Conservation (phyloP, 2,113 vertebrate genomes). For the Clarias macrocephalus region DNA sequence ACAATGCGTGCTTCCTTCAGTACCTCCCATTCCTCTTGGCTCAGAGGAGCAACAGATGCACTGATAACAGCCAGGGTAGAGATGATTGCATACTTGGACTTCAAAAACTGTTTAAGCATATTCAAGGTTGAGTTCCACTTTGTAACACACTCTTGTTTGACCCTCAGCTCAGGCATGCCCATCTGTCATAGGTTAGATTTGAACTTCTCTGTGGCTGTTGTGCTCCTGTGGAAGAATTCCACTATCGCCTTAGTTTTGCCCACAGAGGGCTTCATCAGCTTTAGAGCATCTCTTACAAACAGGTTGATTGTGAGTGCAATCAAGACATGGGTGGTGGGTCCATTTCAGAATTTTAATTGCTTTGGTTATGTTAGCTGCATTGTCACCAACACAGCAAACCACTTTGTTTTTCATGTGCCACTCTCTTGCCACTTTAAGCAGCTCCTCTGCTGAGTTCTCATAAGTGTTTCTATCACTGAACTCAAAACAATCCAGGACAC, state of each 20-base stretch:
- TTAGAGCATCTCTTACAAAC: constrained; percentile 32
- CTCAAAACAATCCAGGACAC: constrained; percentile 57
- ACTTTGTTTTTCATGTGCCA: constrained; percentile 49
- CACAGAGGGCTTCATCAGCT: constrained; percentile 25
- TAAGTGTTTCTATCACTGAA: constrained; percentile 56
- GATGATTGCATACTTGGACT: constrained; percentile 43
- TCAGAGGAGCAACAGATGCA: constrained; percentile 36
- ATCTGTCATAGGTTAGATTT: too few relatives aligned
- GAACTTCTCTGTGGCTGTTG: too few relatives aligned
- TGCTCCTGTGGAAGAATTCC: constrained; percentile 44
- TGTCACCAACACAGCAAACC: constrained; percentile 48
- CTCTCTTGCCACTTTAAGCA: constrained; percentile 52
- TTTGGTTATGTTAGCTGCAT: constrained; percentile 51
- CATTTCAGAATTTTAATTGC: constrained; percentile 32
- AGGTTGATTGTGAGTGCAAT: constrained; percentile 31
- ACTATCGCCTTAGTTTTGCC: constrained; percentile 36
- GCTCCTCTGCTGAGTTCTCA: constrained; percentile 55
- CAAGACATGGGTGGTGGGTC: constrained; percentile 43
- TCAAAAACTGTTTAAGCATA: constrained; percentile 36
- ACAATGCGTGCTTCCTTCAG: constrained; percentile 29
- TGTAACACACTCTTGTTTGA: constrained; percentile 45
- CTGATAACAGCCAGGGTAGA: constrained; percentile 46
- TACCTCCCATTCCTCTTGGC: constrained; percentile 44
- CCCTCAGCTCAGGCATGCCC: constrained; percentile 26
- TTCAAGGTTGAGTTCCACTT: constrained; percentile 45